Base-by-base conservation (phyloP, 2,113 vertebrate species). In the Oxygymnocypris stewartii region DNA sequence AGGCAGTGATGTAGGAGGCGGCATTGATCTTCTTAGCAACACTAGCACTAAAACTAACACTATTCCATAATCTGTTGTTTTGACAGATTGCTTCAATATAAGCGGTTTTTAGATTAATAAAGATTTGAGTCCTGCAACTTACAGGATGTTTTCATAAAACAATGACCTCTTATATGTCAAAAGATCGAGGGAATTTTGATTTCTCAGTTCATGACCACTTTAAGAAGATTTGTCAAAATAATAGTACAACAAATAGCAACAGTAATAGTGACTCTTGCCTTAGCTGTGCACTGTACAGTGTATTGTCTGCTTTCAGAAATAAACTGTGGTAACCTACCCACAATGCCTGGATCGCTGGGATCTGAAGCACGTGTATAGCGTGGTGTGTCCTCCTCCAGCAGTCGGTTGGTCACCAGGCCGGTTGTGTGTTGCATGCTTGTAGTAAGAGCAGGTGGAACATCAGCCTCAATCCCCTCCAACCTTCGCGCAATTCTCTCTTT, bases 401-500 rank as follows among this genome's bases (percentile, higher is more conserved):
- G 95, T 2, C 97, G 95, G 87, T 98, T 96, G 6, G 97, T 95
- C 23, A 99, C 97, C 78, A 96, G 91, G 13, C 97, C 97, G 0
- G 95, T 87, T 79, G 95, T 95, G 37, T 85, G 75, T 37, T 88
- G 87, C 84, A 90, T 80, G 88, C 94, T 96, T 28, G 96, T 95
- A 63, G 96, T 89, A 87, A 97, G 95, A 31, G 96, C 93, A 31
- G 96, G 96, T n/a, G 97, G 96, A 0, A 94, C 84, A n/a, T 99
- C 97, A 47, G 94, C 95, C 88, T 98, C 97, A 35, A 99, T 98
- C 23, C 97, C 97, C 91, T 99, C 98, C 89, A 99, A 93, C 40
- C 97, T 97, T 79, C 98, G 94, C 44, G 97, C 97, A 90, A 99
- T 97, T 87, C 98, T 96, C 89, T 99, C 98, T 92, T 99, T 99